These are phyloP conservation scores for Parambassis ranga DNA, from an alignment of 2,797 vertebrate species.

Conservation along the genomic window DNA sequence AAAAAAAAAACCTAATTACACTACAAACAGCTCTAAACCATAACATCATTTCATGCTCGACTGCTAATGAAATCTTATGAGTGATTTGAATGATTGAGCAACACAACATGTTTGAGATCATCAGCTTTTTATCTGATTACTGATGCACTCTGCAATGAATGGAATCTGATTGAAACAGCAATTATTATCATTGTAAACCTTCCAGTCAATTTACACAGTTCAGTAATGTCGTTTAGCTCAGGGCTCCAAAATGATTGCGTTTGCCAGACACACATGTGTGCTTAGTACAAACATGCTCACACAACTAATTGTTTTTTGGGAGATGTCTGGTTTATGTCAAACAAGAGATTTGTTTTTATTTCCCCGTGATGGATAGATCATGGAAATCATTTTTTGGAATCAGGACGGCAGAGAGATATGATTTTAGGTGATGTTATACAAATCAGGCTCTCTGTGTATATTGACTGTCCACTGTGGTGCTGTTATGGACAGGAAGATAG, in stretches of 20 bases:
- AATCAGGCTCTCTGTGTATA: background rate
- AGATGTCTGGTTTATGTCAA: slow-evolving; percentile 12
- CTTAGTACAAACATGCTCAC: background rate
- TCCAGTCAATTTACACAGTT: slow-evolving; percentile 55
- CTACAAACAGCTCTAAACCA: background rate
- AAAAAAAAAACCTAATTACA: slow-evolving; percentile 15
- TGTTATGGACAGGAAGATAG: background rate
- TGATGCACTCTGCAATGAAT: slow-evolving; percentile 36
- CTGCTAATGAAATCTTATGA: slow-evolving; percentile 44
- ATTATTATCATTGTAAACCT: slow-evolving; percentile 43
- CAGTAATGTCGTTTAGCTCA: slow-evolving; percentile 41
- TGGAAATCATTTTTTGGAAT: slow-evolving; percentile 30
- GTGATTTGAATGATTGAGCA: slow-evolving; percentile 36
- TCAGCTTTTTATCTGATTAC: slow-evolving; percentile 52
- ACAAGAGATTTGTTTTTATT: background rate
- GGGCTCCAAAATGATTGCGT: slow-evolving; percentile 35
- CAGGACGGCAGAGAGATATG: background rate
- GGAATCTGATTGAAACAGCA: slow-evolving; percentile 51
- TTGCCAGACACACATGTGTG: background rate
- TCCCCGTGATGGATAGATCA: background rate
- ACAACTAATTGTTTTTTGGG: slow-evolving; percentile 13
- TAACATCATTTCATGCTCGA: slow-evolving; percentile 19
- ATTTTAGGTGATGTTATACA: slow-evolving; percentile 22
- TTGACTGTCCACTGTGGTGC: slow-evolving; percentile 18
- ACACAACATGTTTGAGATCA: slow-evolving; percentile 18